Conservation (phyloP, 2,888 invertebrate genomes). For the Trimorus sp. region DNA sequence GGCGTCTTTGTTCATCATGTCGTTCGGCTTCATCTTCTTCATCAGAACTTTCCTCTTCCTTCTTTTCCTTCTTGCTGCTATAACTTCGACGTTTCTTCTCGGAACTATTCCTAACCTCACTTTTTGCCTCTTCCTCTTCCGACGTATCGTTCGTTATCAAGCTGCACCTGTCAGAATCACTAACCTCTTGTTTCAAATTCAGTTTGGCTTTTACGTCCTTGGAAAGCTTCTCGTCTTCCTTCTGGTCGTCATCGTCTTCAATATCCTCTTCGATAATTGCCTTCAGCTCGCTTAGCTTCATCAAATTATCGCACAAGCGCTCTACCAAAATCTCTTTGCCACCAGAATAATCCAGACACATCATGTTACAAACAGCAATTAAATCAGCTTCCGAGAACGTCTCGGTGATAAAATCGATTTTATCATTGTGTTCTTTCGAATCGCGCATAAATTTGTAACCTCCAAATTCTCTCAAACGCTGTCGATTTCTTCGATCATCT, state of each 20-base stretch:
- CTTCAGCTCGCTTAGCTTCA: constrained; percentile 17
- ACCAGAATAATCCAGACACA: constrained; percentile 45
- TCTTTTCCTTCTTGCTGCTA: too few relatives aligned
- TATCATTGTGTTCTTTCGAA: constrained; percentile 12
- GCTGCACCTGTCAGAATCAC: too few relatives aligned
- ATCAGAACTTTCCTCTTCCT: not conserved
- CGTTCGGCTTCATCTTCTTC: not conserved
- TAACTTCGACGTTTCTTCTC: too few relatives aligned
- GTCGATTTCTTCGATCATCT: constrained; percentile 32
- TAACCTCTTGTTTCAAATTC: too few relatives aligned
- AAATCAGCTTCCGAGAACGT: constrained; percentile 37
- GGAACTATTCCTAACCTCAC: too few relatives aligned
- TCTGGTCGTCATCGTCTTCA: not conserved
- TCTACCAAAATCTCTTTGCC: constrained; percentile 21
- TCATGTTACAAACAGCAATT: constrained; percentile 37
- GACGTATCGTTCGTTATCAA: too few relatives aligned
- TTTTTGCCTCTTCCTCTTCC: too few relatives aligned
- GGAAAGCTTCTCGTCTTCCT: too few relatives aligned
- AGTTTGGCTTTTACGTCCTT: too few relatives aligned
- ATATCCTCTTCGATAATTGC: not conserved
- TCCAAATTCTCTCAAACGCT: constrained; percentile 38
- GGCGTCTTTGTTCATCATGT: not conserved
- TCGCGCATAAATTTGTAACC: constrained; percentile 32
- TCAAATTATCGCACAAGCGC: constrained; percentile 19
- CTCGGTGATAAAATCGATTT: constrained; percentile 27